phyloP scores from a whole-genome alignment of 2,113 vertebrate genomes.

The Artemisiospiza belli region DNA sequence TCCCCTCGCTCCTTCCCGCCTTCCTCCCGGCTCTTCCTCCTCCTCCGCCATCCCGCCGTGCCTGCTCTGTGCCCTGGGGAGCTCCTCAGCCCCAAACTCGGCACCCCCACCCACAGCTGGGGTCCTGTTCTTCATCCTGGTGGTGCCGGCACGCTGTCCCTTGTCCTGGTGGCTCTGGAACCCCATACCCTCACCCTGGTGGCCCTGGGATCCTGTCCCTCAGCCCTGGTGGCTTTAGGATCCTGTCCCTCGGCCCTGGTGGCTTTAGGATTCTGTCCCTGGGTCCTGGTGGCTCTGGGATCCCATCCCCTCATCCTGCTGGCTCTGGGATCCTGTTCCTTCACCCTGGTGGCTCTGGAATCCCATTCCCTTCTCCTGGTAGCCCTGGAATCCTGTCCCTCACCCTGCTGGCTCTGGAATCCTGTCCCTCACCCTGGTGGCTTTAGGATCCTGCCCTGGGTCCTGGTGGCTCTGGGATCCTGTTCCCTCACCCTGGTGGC shows the following conservation, averaged over 20 bases:
- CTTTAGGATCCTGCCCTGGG: too few relatives aligned
- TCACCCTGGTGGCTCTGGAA: too few relatives aligned
- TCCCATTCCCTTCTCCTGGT: too few relatives aligned
- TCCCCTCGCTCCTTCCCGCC: neutral
- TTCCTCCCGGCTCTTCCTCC: neutral
- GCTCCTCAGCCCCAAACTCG: accelerated
- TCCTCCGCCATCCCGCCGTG: neutral
- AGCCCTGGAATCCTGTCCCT: too few relatives aligned
- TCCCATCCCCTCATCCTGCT: too few relatives aligned
- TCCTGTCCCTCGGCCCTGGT: neutral
- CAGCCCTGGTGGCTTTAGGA: too few relatives aligned
- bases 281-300: accelerated
- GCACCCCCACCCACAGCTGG: neutral
- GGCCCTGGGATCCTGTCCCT: accelerated
- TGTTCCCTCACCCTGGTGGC: too few relatives aligned
- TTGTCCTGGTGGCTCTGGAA: accelerated
- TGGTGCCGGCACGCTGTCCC: neutral
- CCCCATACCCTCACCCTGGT: accelerated
- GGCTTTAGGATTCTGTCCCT: accelerated
- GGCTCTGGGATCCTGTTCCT: too few relatives aligned
- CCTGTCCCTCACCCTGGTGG: too few relatives aligned
- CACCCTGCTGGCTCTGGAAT: too few relatives aligned
- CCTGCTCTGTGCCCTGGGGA: neutral
- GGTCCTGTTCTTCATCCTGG: neutral
- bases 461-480: too few relatives aligned